Conservation (phyloP, 1,140 invertebrate genomes). For the Goniozus legneri region DNA sequence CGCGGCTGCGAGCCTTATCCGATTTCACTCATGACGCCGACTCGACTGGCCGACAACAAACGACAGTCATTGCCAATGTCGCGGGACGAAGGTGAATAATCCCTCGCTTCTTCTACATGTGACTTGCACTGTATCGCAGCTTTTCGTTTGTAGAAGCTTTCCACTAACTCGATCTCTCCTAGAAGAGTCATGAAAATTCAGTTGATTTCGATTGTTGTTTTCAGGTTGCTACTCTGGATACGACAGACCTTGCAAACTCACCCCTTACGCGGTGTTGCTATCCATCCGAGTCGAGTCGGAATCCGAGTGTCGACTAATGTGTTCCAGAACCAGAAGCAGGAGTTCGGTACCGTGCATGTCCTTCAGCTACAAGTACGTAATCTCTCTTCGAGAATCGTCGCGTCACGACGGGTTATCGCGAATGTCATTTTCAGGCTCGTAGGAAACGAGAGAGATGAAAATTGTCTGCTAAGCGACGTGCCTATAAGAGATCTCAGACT, state of each 20-base stretch:
- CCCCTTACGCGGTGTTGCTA: slow-evolving; percentile 62
- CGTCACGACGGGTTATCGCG: neutral
- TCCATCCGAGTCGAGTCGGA: slow-evolving; percentile 61
- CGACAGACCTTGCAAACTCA: slow-evolving; percentile 65
- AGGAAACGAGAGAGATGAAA: slow-evolving; percentile 37
- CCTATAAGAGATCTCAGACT: slow-evolving; percentile 64
- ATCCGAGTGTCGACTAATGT: slow-evolving; percentile 67
- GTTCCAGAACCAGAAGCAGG: slow-evolving; percentile 57
- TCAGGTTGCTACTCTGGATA: slow-evolving; percentile 72
- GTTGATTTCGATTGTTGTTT: too few species aligned
- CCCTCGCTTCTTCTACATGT: neutral
- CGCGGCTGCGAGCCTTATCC: slow-evolving; percentile 70
- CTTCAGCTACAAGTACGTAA: slow-evolving; percentile 62
- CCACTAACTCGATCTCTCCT: too few species aligned
- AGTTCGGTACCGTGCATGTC: slow-evolving; percentile 67
- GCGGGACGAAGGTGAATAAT: slow-evolving; percentile 9
- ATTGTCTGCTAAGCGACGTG: slow-evolving; percentile 70
- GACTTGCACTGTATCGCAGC: too few species aligned
- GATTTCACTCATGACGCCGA: slow-evolving; percentile 16
- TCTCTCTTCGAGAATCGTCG: too few species aligned
- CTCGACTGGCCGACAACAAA: slow-evolving; percentile 2
- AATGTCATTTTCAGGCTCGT: slow-evolving; percentile 15
- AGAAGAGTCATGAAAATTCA: too few species aligned
- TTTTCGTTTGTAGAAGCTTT: too few species aligned
- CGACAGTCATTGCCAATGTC: neutral